A percentile compares a stretch with the other conserved stretches of the same genome.
Evolutionary conservation across 1,140 invertebrate genomes (phyloP).

Genomic region (Brachionus asplanchnoidis): DNA sequence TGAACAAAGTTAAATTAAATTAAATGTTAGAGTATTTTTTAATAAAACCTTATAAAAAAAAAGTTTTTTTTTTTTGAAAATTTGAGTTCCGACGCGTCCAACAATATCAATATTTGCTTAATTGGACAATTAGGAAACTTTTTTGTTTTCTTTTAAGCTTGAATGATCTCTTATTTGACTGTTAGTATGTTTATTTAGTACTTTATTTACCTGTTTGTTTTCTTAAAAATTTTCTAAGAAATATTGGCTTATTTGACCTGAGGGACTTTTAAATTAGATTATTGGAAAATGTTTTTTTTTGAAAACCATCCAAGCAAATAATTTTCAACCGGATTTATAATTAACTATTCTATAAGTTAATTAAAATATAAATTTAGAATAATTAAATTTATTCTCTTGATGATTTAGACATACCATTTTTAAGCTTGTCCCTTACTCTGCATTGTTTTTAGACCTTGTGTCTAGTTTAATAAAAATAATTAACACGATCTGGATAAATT

Average conservation of each 20-base stretch:
- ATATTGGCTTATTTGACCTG: not conserved
- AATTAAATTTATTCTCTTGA: not conserved
- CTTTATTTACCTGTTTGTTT: conserved; percentile 36
- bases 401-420: not conserved
- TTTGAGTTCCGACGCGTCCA: not conserved
- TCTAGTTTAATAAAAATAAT: not conserved
- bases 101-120: conserved; percentile 2
- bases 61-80: not conserved
- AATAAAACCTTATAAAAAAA: not conserved
- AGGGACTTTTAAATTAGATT: conserved; percentile 28
- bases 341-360: not conserved
- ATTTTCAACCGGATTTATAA: not conserved
- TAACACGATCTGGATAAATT: not conserved
- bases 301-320: not conserved
- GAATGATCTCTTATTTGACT: conserved; percentile 9
- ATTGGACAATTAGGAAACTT: not conserved
- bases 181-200: conserved; percentile 13
- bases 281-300: not conserved
- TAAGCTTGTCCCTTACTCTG: not conserved
- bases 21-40: not conserved
- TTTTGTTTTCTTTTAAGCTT: not conserved
- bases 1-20: conserved; percentile 35
- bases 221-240: not conserved
- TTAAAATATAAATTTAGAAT: conserved; percentile 1
- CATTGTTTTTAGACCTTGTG: not conserved